Evolutionary conservation across 2,113 vertebrate genomes (phyloP).

Genomic region (Neogobius melanostomus): DNA sequence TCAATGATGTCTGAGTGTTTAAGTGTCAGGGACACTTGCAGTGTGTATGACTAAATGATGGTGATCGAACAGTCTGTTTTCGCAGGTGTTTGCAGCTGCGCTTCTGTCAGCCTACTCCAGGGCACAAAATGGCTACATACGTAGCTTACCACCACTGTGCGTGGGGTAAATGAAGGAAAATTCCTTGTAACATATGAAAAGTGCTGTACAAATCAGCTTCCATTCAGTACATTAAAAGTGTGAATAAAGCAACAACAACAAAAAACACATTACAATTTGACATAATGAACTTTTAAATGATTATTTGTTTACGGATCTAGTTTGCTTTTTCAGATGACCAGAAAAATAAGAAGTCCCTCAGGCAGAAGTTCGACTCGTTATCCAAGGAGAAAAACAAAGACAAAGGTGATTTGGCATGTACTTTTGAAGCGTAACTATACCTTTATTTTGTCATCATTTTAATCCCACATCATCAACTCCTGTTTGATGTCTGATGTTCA

Average conservation of each 20-base stretch:
- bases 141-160: too few species aligned
- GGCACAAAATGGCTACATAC: too few species aligned
- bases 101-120: too few species aligned
- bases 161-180: too few species aligned
- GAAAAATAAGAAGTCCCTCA: slow-evolving; percentile 93
- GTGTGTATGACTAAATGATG: too few species aligned
- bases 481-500: background rate
- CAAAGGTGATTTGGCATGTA: slow-evolving; percentile 81
- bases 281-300: background rate
- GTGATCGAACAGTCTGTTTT: too few species aligned
- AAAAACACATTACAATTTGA: background rate
- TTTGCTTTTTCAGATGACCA: slow-evolving; percentile 84
- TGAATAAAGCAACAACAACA: background rate
- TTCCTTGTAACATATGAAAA: too few species aligned
- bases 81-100: too few species aligned
- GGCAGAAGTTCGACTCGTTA: slow-evolving; percentile 95
- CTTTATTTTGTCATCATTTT: background rate
- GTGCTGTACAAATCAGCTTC: too few species aligned
- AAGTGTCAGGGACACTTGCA: too few species aligned
- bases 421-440: background rate
- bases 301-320: background rate
- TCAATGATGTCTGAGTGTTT: too few species aligned
- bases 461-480: background rate
- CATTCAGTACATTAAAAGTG: too few species aligned
- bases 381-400: slow-evolving; percentile 97